Evolutionary conservation across 2,888 invertebrate genomes (phyloP), one percentile per base, ranked within the genome.

Genomic region (Drosophila tripunctata): DNA sequence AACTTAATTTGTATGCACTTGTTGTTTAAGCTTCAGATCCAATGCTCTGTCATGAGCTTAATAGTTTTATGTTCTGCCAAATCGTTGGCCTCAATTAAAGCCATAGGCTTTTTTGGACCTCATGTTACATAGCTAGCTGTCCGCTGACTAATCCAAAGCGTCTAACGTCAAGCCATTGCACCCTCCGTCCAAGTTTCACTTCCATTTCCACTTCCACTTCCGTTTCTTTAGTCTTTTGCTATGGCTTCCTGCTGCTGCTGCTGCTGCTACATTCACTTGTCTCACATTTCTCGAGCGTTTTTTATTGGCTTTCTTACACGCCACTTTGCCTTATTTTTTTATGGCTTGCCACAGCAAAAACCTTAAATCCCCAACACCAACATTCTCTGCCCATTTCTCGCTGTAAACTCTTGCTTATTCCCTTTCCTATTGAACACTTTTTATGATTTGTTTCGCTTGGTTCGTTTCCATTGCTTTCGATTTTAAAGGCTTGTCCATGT

Each of bases 381-480:
- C 41, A 24, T 31, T 51, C 27, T 41, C 12, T 43, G n/a, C 31
- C 24, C 14, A n/a, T 10, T 1, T 40, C 15, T 6, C 15, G 8
- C 15, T 27, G 38, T 41, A 31, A 41, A 14, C 21, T 31, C 31
- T 31, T 24, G 14, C 7, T 12, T 12, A 10, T 27, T 3, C 31
- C 31, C 30, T 31, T 22, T 15, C 5, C 19, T 33, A 14, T 22
- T 21, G 57, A 40, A 40, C 30, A 24, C 14, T 66, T 83, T 83
- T 83, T 83, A 80, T 84, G 82, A 81, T 81, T 84, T 81, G 77
- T 71, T 67, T 67, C 75, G 63, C 70, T 81, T 75, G 74, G 77
- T 55, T 65, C 67, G 64, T 67, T 78, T 67, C 67, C 69, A 50
- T 65, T 60, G 61, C 74, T 60, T 75, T 76, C 72, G 69, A 75